Evolutionary conservation across 2,888 invertebrate genomes (phyloP).

Genomic region (Sesamia inferens): DNA sequence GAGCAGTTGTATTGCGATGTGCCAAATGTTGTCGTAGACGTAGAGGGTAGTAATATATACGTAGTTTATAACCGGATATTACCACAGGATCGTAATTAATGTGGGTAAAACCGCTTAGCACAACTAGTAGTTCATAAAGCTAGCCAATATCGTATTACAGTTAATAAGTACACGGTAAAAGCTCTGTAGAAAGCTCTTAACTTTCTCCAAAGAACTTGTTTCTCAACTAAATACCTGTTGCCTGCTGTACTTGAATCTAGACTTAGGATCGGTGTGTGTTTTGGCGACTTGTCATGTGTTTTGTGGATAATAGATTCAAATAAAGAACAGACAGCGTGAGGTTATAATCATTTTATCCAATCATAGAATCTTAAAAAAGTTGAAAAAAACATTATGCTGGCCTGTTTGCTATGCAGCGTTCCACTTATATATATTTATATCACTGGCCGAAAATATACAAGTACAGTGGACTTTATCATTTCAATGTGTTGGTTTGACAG

Average conservation of each 20-base stretch:
- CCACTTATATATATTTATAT: not conserved
- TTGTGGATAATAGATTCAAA: no score
- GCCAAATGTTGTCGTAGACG: no score
- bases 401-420: not conserved
- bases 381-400: not conserved
- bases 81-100: no score
- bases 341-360: not conserved
- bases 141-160: slow-evolving; percentile 44
- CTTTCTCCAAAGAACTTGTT: slow-evolving; percentile 77
- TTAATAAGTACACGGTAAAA: slow-evolving; percentile 59
- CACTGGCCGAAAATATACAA: no score
- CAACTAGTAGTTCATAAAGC: not conserved
- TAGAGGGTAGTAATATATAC: no score
- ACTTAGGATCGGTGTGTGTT: slow-evolving; percentile 32
- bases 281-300: not conserved
- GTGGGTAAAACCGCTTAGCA: no score
- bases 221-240: slow-evolving; percentile 52
- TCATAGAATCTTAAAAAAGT: not conserved
- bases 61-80: no score
- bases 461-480: no score
- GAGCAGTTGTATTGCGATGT: no score
- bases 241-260: slow-evolving; percentile 47
- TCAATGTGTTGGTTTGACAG: not conserved
- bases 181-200: slow-evolving; percentile 68
- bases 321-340: not conserved